Conservation (phyloP, 2,797 vertebrate genomes). For the Eleutherodactylus coqui region DNA sequence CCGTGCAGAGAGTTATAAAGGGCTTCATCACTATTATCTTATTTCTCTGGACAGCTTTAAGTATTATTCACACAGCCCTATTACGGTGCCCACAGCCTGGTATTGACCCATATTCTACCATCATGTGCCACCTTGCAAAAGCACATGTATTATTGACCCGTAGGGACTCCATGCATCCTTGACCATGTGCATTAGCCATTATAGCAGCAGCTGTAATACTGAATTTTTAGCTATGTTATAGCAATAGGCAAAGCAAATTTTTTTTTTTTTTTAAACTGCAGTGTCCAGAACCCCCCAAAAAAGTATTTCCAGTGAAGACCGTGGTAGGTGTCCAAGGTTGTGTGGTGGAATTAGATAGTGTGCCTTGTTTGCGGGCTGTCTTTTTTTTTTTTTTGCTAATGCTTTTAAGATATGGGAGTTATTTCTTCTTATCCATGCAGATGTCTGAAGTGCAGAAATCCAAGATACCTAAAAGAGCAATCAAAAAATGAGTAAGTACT, state of each 20-base stretch:
- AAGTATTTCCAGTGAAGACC: neutral
- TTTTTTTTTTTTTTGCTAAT: neutral
- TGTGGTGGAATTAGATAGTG: neutral
- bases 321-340: neutral
- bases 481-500: neutral
- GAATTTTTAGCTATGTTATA: neutral
- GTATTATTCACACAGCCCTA: neutral
- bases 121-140: no score
- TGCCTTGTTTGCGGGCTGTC: neutral
- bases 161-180: no score
- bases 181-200: neutral
- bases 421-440: constrained; percentile 70
- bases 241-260: neutral
- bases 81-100: neutral
- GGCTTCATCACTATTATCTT: neutral
- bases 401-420: neutral
- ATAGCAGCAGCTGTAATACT: neutral
- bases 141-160: no score
- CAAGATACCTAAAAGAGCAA: constrained; percentile 78
- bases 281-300: neutral
- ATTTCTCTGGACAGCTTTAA: neutral
- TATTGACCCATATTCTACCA: neutral
- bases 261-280: neutral
- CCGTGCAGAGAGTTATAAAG: neutral
- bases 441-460: constrained; percentile 86